Conservation (phyloP, 1,140 invertebrate genomes). For the Kradibia gibbosae region DNA sequence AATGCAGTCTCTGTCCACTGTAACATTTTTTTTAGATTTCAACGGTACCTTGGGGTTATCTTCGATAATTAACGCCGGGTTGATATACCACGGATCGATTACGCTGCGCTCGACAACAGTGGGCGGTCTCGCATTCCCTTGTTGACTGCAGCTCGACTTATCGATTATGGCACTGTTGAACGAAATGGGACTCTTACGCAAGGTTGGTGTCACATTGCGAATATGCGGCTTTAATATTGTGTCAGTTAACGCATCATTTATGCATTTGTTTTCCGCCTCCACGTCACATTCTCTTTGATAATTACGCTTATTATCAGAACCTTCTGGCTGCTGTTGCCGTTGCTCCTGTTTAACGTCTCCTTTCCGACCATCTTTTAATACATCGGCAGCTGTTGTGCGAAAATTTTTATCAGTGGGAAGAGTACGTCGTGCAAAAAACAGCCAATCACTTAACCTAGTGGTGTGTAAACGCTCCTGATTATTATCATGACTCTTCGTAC, state of each 20-base stretch:
- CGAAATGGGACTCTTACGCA: constrained; percentile 60
- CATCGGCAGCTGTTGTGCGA: constrained; percentile 43
- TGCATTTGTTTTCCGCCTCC: constrained; percentile 2
- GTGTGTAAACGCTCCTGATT: constrained; percentile 66
- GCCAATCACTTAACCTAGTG: constrained; percentile 72
- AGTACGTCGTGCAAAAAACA: constrained; percentile 69
- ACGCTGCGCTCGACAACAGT: constrained; percentile 32
- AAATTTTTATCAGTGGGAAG: constrained; percentile 49
- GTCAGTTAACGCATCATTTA: constrained; percentile 22
- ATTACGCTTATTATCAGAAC: constrained; percentile 20
- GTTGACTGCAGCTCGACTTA: constrained; percentile 51
- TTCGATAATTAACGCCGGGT: constrained; percentile 66
- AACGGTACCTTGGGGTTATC: constrained; percentile 61
- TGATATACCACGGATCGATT: constrained; percentile 58
- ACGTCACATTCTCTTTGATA: constrained; percentile 12
- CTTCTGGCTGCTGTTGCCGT: constrained; percentile 24
- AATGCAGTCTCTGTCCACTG: constrained; percentile 68
- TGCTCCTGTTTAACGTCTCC: constrained; percentile 33
- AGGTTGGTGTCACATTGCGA: constrained; percentile 53
- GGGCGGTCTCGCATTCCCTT: constrained; percentile 28
- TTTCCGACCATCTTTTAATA: constrained; percentile 45
- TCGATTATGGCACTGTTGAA: constrained; percentile 66
- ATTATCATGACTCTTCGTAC: background rate
- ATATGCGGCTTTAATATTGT: constrained; percentile 1
- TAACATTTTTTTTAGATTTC: constrained; percentile 59